A percentile compares a stretch with the other conserved stretches of the same genome.
Conservation (phyloP, 2,888 invertebrate genomes). For the Eristalinus sepulchralis region DNA sequence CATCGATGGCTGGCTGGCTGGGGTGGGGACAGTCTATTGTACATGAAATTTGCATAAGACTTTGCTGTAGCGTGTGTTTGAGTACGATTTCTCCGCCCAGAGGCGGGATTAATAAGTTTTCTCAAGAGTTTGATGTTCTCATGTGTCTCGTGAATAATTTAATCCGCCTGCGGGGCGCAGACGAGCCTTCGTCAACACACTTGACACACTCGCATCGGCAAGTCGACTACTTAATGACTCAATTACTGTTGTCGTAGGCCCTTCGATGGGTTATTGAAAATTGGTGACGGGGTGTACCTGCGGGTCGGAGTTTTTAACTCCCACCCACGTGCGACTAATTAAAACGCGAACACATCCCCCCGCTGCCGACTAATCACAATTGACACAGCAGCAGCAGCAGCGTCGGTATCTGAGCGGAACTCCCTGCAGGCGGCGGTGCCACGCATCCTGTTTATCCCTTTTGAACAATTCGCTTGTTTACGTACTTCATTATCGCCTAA, state of each 20-base stretch:
- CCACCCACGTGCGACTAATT: slow-evolving; percentile 36
- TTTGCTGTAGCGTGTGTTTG: background rate
- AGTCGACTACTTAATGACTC: slow-evolving; percentile 24
- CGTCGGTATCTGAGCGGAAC: background rate
- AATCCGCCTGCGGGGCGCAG: background rate
- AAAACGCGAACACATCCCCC: slow-evolving; percentile 25
- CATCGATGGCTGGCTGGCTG: slow-evolving; percentile 1
- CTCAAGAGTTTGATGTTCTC: background rate
- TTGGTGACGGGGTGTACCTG: background rate
- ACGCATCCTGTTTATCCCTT: slow-evolving; percentile 55
- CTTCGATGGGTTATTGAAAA: slow-evolving; percentile 50
- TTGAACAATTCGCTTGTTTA: slow-evolving; percentile 59
- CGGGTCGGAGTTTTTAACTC: slow-evolving; percentile 30
- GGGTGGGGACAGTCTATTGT: background rate
- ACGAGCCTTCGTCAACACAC: background rate
- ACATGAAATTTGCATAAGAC: slow-evolving; percentile 17
- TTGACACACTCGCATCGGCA: background rate
- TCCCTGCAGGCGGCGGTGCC: background rate
- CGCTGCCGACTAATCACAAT: slow-evolving; percentile 7
- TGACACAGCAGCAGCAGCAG: slow-evolving; percentile 9
- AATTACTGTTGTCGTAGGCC: background rate
- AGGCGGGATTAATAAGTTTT: background rate
- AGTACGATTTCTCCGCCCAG: background rate
- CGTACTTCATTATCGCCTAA: slow-evolving; percentile 54
- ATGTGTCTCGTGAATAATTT: slow-evolving; percentile 30